Evolutionary conservation across 2,797 vertebrate species (phyloP), one percentile per base, ranked within the genome.

Genomic region (Oceanodroma leucorhoa): DNA sequence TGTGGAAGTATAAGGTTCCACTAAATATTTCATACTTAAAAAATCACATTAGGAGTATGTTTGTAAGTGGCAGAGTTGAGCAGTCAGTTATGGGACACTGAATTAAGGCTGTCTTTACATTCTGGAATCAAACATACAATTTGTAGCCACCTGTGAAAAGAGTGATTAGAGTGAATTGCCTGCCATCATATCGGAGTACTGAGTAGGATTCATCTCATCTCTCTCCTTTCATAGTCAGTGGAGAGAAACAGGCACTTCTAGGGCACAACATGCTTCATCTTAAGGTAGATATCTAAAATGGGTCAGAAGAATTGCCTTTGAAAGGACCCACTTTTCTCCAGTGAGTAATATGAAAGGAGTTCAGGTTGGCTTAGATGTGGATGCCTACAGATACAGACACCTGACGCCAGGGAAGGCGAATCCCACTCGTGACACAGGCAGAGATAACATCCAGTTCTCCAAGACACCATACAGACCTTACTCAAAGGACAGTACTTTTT

Each of bases 251-350:
- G 78, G 36, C 67, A 77, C 70, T 94, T 92, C 51, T 48, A 53
- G 88, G 86, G 78, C 66, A 87, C 60, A 90, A 21, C 23, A 41
- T 94, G 40, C 45, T 54, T 90, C 43, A 55, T 62, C 7, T n/a
- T 72, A 77, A 76, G 70, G 26, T 60, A 76, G 51, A 17, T 45
- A 46, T 11, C 62, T 93, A 62, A 95, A 85, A 88, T 3, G 60
- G 83, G 61, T 94, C 79, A 90, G 57, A 82, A 76, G 27, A 90
- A 90, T 36, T 83, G 45, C 46, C 50, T 86, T 89, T 87, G 83
- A 78, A 58, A 67, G 54, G 50, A 80, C 55, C 8, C 34, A 2
- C 48, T 88, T 92, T 94, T 71, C 60, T 87, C 50, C n/a, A 55
- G 43, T 41, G 41, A 83, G 50, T 67, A 40, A 54, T 67, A 40